Evolutionary conservation across 1,140 invertebrate genomes (phyloP), one percentile per base, ranked within the genome.

Genomic region (Sinonovacula constricta): DNA sequence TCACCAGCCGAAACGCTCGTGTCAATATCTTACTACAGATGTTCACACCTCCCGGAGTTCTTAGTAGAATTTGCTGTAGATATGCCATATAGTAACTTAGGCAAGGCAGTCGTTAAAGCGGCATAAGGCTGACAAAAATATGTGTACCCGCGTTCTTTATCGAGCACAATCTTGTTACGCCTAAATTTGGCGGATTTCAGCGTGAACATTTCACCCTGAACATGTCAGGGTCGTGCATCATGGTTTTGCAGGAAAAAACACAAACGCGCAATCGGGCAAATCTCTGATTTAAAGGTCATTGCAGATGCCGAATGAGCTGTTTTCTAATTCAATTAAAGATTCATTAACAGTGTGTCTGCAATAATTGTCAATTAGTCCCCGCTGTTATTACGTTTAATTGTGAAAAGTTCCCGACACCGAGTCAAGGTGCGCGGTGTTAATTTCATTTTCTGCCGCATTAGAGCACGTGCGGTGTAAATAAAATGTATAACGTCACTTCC

Each of bases 211-310:
- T n/a, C n/a, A n/a, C n/a, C n/a, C n/a, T n/a, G n/a, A n/a, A n/a
- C n/a, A n/a, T n/a, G n/a, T n/a, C n/a, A n/a, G n/a, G n/a, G n/a
- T n/a, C n/a, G 39, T 45, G 39, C 39, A 45, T 45, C 39, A 45
- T 7, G 7, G 39, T 18, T 10, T 45, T 45, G 18, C 39, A 45
- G 18, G 18, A 45, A 45, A 45, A 45, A 7, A 45, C 39, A 45
- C 39, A 45, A 7, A 45, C 39, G 18, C 39, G 18, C 39, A 45
- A 45, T 45, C 18, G 7, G 18, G 39, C 39, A 45, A 45, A 45
- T 74, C 72, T 57, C 62, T 76, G 72, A 76, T 76, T 76, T 76
- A 67, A 76, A 76, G 72, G 72, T 76, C 60, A 59, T 28, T 22
- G 18, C 36, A 28, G 51, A 26, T 22, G 12, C 4, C 30, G 26